Percentiles rank a stretch among this genome's conserved stretches.
These are phyloP conservation scores for Botrylloides violaceus DNA, from an alignment of 23 tunicate species.

Conservation along the genomic window DNA sequence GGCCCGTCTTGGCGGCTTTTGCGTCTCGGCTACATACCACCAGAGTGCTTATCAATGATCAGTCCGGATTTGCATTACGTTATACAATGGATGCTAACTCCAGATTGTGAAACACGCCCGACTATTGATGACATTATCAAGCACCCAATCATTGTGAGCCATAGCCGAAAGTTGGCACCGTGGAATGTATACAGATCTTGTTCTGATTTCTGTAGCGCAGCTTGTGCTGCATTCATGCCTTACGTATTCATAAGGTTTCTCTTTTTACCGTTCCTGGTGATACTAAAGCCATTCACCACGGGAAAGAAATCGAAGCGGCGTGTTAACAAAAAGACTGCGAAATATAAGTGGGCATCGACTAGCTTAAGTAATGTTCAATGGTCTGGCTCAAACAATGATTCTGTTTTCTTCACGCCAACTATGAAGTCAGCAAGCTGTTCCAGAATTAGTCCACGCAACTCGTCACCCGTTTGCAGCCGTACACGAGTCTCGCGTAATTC, in stretches of 20 bases:
- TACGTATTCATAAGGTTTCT: not conserved
- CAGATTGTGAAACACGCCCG: conserved; percentile 40
- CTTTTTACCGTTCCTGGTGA: not conserved
- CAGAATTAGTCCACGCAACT: conserved; percentile 38
- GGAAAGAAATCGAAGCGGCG: not conserved
- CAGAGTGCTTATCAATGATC: conserved; percentile 37
- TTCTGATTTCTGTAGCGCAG: not conserved
- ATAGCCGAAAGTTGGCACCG: not conserved
- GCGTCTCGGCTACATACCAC: conserved; percentile 58
- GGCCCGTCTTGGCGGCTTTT: conserved; percentile 72
- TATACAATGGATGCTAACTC: conserved; percentile 68
- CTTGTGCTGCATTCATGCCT: not conserved
- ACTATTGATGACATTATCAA: conserved; percentile 28
- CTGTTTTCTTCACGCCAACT: conserved; percentile 42
- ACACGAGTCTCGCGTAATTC: not conserved
- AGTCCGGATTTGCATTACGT: conserved; percentile 24
- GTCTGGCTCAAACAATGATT: not conserved
- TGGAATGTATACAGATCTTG: not conserved
- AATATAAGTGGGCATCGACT: conserved; percentile 14
- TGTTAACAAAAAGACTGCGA: not conserved
- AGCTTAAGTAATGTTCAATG: not conserved
- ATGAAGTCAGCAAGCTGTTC: conserved; percentile 11
- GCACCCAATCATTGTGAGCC: conserved; percentile 36
- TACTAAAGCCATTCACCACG: not conserved
- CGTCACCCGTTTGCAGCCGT: conserved; percentile 40